Evolutionary conservation across 2,888 invertebrate genomes (phyloP).

Genomic region (Meliscaeva auricollis): DNA sequence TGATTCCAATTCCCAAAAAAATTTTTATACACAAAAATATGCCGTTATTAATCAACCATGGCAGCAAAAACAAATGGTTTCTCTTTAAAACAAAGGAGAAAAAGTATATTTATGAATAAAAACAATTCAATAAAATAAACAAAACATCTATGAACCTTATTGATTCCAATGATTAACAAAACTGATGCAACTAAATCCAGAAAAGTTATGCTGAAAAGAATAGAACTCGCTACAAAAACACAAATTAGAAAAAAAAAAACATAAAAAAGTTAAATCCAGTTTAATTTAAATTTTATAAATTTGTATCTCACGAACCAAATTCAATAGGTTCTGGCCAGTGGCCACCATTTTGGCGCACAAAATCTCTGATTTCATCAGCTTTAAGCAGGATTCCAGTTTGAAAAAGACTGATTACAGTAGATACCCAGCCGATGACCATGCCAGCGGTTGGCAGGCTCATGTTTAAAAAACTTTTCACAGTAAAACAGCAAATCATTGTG

Average conservation of each 20-base stretch:
- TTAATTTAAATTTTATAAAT: neutral
- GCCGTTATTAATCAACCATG: conserved; percentile 51
- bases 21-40: neutral
- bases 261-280: no score
- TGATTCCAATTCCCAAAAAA: neutral
- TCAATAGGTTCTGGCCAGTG: neutral
- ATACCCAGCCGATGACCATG: conserved; percentile 29
- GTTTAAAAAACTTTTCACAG: conserved; percentile 8
- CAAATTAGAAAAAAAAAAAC: no score
- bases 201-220: neutral
- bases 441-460: conserved; percentile 42
- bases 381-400: neutral
- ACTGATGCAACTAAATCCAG: conserved; percentile 30
- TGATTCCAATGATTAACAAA: conserved; percentile 13
- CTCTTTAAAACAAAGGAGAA: conserved; percentile 17
- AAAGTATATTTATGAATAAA: neutral
- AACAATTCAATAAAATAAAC: neutral
- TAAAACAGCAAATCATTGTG: conserved; percentile 32
- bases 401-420: neutral
- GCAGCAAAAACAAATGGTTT: conserved; percentile 35
- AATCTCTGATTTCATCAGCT: neutral
- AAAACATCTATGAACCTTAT: conserved; percentile 4
- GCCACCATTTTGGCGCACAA: neutral
- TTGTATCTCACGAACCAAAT: neutral
- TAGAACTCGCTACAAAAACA: neutral